phyloP scores from a whole-genome alignment of 2,797 vertebrate species.

The Neosilurus mollespiculum region DNA sequence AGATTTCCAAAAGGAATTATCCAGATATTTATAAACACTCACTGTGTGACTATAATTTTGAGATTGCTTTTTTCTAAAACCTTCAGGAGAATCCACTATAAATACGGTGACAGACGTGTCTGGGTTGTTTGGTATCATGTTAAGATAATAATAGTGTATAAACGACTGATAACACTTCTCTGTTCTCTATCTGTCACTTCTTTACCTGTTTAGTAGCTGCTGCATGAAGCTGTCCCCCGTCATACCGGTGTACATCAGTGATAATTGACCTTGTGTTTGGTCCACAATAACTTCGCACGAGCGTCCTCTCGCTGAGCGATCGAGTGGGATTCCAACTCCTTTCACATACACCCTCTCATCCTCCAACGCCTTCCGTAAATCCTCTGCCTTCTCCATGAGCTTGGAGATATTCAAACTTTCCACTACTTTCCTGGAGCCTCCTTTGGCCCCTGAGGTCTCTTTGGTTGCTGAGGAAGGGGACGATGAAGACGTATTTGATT shows the following conservation, averaged over 20 bases:
- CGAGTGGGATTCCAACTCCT: conserved; percentile 68
- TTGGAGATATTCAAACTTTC: conserved; percentile 95
- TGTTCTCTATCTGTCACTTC: neutral
- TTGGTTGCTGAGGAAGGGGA: conserved; percentile 72
- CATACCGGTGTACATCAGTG: conserved; percentile 85
- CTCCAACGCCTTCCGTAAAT: conserved; percentile 88
- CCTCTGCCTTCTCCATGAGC: conserved; percentile 95
- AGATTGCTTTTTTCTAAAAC: neutral
- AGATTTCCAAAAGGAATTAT: neutral
- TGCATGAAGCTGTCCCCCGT: conserved; percentile 96
- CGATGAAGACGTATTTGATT: conserved; percentile 69
- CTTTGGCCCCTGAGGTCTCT: conserved; percentile 80
- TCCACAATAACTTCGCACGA: conserved; percentile 79
- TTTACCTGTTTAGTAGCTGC: conserved; percentile 89
- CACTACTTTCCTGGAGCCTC: conserved; percentile 70
- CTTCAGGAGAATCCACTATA: neutral
- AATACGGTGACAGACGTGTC: neutral
- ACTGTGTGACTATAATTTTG: neutral
- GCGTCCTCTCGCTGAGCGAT: conserved; percentile 74
- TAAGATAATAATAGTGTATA: neutral
- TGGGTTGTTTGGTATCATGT: neutral
- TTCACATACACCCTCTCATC: conserved; percentile 89
- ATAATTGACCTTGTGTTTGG: conserved; percentile 81
- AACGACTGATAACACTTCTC: neutral
- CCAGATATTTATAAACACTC: neutral